Base-by-base conservation (phyloP, 2,888 invertebrate species). In the Coleophora deauratella region DNA sequence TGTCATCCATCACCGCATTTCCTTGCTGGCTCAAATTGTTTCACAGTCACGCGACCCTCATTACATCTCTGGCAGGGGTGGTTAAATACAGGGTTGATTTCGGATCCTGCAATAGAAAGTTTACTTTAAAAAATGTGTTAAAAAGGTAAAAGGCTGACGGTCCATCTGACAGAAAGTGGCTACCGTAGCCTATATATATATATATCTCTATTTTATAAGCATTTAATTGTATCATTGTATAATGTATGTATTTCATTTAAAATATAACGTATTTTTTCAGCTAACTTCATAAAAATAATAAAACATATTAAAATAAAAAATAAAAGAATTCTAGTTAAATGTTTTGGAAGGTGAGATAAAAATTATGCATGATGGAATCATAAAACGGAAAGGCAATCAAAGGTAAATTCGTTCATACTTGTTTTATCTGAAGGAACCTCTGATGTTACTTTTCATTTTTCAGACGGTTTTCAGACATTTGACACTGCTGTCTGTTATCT, bases 31-130 rank as follows among this genome's bases (percentile, higher is more conserved):
- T 41, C 40, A 47, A 48, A 54, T 50, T 50, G 52, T 51, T 56
- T 49, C 40, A 42, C 36, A 48, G 61, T 59, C 66, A 66, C 66
- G 61, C 61, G 48, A 63, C 58, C 59, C 53, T 59, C 56, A 57
- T 60, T 57, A 57, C 49, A 52, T 52, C 50, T 58, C 57, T 57
- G 28, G 30, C 35, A 21, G 10, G 12, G 12, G 9, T n/a, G 13
- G 9, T 12, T 13, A 13, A 12, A 14, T 14, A 9, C 33, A 33
- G 13, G 33, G 9, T 9, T 33, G 12, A 7, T 35, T 9, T 21
- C 21, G 7, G 31, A 11, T 11, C 28, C 9, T 10, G 10, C 8
- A 2, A 28, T 28, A 28, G 10, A 28, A 9, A 9, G 10, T 9
- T 28, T 28, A 28, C 8, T 28, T 8, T 10, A 10, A 10, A 8